These are phyloP conservation scores for Tokudaia muenninki DNA, from an alignment of 2,797 vertebrate species.

Conservation along the genomic window DNA sequence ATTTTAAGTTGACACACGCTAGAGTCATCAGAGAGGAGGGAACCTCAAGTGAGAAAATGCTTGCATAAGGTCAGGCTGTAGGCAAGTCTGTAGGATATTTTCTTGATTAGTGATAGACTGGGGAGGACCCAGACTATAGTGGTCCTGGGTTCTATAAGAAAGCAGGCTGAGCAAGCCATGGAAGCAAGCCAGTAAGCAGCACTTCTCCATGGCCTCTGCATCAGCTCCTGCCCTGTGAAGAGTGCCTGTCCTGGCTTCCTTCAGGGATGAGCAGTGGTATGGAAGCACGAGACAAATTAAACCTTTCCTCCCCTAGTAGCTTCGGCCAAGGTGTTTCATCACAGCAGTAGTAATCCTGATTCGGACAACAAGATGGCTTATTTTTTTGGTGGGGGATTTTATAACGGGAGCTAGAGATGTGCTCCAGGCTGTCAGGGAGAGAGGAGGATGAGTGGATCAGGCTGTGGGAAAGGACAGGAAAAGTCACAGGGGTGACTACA, in stretches of 20 bases:
- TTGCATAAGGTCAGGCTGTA: background rate
- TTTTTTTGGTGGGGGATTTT: background rate
- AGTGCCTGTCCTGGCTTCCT: background rate
- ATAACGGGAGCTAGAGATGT: background rate
- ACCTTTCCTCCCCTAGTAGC: background rate
- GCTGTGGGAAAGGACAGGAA: constrained; percentile 23
- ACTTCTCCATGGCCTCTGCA: too few relatives aligned
- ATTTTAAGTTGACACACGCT: background rate
- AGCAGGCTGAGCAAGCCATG: background rate
- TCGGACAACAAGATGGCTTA: background rate
- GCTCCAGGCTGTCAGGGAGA: background rate
- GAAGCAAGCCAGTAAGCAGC: background rate
- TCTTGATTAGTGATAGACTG: background rate
- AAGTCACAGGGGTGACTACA: background rate
- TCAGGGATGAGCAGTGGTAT: background rate
- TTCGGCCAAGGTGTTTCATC: background rate
- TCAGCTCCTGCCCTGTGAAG: background rate
- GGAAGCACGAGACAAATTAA: background rate
- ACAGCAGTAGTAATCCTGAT: background rate
- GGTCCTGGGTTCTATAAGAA: background rate
- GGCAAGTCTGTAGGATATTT: background rate
- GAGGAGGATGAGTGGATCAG: too few relatives aligned
- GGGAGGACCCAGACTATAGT: background rate
- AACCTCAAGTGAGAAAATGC: background rate
- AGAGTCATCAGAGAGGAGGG: background rate